phyloP scores from a whole-genome alignment of 2,888 invertebrate genomes.

The Heliconius sara region DNA sequence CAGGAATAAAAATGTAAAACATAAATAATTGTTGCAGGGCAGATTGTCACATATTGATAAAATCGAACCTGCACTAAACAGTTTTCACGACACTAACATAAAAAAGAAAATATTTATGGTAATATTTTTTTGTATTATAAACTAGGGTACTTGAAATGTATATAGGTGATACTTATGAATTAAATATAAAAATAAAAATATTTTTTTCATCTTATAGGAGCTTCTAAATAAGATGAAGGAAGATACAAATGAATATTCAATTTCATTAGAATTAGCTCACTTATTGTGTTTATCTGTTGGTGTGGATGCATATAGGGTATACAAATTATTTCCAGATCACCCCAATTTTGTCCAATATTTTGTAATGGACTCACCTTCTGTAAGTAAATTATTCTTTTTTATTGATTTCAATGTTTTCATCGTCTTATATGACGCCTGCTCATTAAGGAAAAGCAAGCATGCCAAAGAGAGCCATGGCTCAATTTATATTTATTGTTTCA shows the following conservation, averaged over 20 bases:
- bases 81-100: constrained; percentile 28
- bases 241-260: constrained; percentile 85
- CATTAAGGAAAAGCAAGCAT: not conserved
- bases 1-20: not conserved
- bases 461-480: not conserved
- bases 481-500: not conserved
- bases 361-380: constrained; percentile 48
- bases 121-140: constrained; percentile 14
- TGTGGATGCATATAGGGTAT: constrained; percentile 86
- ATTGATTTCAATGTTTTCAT: not conserved
- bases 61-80: not conserved
- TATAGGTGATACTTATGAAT: not conserved
- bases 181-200: not conserved
- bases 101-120: constrained; percentile 48
- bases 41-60: not conserved
- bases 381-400: constrained; percentile 39
- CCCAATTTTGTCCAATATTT: constrained; percentile 59
- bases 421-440: not conserved
- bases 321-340: constrained; percentile 61
- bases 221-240: constrained; percentile 85
- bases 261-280: constrained; percentile 87
- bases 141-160: not conserved
- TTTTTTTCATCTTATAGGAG: constrained; percentile 64
- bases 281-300: constrained; percentile 87
- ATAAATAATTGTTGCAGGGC: constrained; percentile 6